phyloP scores from a whole-genome alignment of 2,888 invertebrate species.

The Cynaeus angustus region DNA sequence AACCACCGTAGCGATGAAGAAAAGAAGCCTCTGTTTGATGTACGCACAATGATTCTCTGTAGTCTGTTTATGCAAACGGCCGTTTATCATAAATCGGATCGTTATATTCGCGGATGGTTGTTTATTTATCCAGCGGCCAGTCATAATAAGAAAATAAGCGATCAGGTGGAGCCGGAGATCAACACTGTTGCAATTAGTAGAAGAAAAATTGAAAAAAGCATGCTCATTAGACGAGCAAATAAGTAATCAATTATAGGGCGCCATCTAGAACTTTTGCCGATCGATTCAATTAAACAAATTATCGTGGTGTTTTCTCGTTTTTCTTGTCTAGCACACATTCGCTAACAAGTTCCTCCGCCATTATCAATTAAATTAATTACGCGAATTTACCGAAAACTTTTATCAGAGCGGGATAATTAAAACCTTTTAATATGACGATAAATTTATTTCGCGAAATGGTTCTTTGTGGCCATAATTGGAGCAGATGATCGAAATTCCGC shows the following conservation, averaged over 20 bases:
- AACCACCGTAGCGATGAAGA: too few species aligned
- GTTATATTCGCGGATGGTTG: slow-evolving; percentile 21
- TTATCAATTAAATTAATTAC: slow-evolving; percentile 38
- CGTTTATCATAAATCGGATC: slow-evolving; percentile 36
- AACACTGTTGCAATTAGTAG: slow-evolving; percentile 27
- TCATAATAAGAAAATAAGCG: slow-evolving; percentile 47
- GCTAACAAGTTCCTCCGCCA: slow-evolving; percentile 17
- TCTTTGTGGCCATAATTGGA: slow-evolving; percentile 35
- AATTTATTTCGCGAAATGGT: slow-evolving; percentile 22
- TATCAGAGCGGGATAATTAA: slow-evolving; percentile 16
- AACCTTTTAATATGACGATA: slow-evolving; percentile 21
- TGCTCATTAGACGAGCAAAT: slow-evolving; percentile 2
- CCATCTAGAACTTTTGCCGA: slow-evolving; percentile 1
- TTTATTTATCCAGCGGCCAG: slow-evolving; percentile 48
- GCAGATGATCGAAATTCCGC: slow-evolving; percentile 43
- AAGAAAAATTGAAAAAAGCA: not conserved
- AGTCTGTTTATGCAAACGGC: slow-evolving; percentile 30
- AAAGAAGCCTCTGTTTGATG: slow-evolving; percentile 10
- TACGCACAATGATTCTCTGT: slow-evolving; percentile 41
- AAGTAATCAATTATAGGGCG: slow-evolving; percentile 10
- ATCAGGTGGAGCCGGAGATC: slow-evolving; percentile 33
- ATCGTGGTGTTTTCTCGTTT: slow-evolving; percentile 25
- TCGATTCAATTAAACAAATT: slow-evolving; percentile 35
- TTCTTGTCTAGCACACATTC: slow-evolving; percentile 13
- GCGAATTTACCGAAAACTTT: slow-evolving; percentile 12